Conservation (phyloP, 2,888 invertebrate species). For the Drosophila quasianomalipes region DNA sequence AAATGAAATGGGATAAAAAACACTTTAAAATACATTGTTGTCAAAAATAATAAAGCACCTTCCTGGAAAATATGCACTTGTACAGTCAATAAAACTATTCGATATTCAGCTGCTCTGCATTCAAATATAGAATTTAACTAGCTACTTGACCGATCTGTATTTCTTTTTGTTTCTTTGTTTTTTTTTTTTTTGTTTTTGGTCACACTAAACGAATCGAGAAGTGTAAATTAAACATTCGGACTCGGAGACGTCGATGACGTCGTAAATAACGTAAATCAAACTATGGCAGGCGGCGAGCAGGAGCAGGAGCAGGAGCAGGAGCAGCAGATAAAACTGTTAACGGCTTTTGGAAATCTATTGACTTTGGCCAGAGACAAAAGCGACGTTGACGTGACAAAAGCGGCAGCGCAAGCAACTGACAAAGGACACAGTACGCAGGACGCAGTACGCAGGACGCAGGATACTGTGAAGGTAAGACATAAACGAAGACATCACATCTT, state of each 20-base stretch:
- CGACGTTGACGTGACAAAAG: conserved; percentile 65
- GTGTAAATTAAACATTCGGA: conserved; percentile 70
- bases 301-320: conserved; percentile 15
- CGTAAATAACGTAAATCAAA: conserved; percentile 68
- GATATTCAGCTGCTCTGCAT: not conserved
- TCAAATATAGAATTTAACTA: not conserved
- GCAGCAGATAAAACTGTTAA: conserved; percentile 62
- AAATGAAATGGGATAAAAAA: not conserved
- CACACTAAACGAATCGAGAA: conserved; percentile 20
- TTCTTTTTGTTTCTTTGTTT: not conserved
- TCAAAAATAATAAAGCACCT: not conserved
- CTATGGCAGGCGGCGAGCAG: conserved; percentile 14
- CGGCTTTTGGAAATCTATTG: conserved; percentile 68
- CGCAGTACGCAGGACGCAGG: conserved; percentile 16
- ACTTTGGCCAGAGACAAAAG: conserved; percentile 65
- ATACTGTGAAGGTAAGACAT: conserved; percentile 16
- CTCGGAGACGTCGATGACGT: conserved; percentile 53
- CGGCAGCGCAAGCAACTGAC: conserved; percentile 49
- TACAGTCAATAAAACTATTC: conserved; percentile 1
- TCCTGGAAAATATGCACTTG: not conserved
- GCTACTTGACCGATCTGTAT: conserved; percentile 35
- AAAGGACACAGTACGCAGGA: conserved; percentile 22
- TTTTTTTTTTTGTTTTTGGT: not conserved
- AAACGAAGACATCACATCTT: conserved; percentile 49
- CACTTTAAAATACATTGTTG: not conserved